phyloP scores from a whole-genome alignment of 2,888 invertebrate species.

The Drosophila diplacantha region DNA sequence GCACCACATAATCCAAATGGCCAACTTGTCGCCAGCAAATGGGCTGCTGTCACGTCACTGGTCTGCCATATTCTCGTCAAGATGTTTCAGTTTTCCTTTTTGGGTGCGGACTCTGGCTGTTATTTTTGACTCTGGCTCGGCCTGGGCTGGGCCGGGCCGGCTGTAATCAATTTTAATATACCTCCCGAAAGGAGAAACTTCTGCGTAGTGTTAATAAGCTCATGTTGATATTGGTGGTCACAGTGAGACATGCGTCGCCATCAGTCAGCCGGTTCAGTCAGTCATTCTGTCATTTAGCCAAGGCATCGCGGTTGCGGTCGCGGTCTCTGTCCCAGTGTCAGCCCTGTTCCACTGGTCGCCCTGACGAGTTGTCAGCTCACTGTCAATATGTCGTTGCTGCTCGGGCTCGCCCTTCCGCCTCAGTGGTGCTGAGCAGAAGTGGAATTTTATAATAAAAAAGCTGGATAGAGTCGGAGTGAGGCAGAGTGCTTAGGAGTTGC shows the following conservation, averaged over 20 bases:
- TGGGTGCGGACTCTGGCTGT: conserved; percentile 23
- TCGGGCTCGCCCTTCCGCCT: neutral
- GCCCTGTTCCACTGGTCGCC: conserved; percentile 37
- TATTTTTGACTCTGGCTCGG: conserved; percentile 8
- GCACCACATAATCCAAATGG: conserved; percentile 65
- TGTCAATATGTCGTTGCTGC: conserved; percentile 58
- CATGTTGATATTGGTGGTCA: conserved; percentile 69
- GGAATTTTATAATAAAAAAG: neutral
- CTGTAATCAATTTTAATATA: conserved; percentile 67
- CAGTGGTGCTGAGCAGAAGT: neutral
- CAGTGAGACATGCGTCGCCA: conserved; percentile 65
- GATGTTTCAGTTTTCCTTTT: conserved; percentile 1
- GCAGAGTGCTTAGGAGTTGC: neutral
- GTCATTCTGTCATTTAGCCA: conserved; percentile 42
- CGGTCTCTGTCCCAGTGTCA: conserved; percentile 8
- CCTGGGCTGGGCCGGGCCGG: conserved; percentile 17
- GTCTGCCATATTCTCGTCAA: conserved; percentile 12
- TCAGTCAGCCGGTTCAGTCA: conserved; percentile 39
- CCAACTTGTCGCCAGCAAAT: conserved; percentile 68
- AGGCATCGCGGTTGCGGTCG: conserved; percentile 54
- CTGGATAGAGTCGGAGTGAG: neutral
- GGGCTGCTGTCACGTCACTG: conserved; percentile 65
- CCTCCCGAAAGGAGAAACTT: conserved; percentile 13
- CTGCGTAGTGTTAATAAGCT: conserved; percentile 57
- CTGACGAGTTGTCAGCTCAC: conserved; percentile 68